Base-by-base conservation (phyloP, 1,140 invertebrate genomes). In the Meloidogyne exigua region DNA sequence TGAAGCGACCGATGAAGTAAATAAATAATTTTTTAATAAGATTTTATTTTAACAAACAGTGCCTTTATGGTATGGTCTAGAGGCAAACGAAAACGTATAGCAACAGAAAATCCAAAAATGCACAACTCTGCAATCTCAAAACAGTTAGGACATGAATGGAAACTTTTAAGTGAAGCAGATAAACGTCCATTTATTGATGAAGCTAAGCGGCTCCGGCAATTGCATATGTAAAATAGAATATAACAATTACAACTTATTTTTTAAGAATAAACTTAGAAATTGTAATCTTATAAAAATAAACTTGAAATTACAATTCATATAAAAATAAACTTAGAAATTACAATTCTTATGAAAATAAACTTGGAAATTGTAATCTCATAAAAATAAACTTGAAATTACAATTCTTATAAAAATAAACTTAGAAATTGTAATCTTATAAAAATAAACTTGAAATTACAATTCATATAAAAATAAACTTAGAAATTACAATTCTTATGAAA, bases 51-150 rank as follows among this genome's bases (percentile, higher is more conserved):
- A 7, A 65, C 1, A n/a, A 67, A 71, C 25, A 79, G 98, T 89
- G 96, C 96, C 18, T 99, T 99, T 89, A 99, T 99, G 97, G 97
- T 99, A 13, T 99, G 97, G 96, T 96, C 95, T 5, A 90, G 97
- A 0, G 96, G 89, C 18, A 89, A 90, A 79, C 79, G 89, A 42
- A 76, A 88, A 62, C 89, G 95, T 88, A 96, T 96, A 84, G 94
- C 95, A 2, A 92, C 94, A 87, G 94, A 96, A 83, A 96, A 96
- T 88, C 95, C 95, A 26, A 96, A 96, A 89, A 95, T 97, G 94
- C 95, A 96, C 89, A 96, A 96, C 87, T 95, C 94, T 0, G 94
- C 96, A 88, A 97, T 97, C 80, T 94, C 93, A 44, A 96, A 96
- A 88, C 90, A 94, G 62, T 89, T 97, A 23, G 95, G 97, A 2